Evolutionary conservation across 2,797 vertebrate species (phyloP), one percentile per base, ranked within the genome.

Genomic region (Malacoctenus gilli): DNA sequence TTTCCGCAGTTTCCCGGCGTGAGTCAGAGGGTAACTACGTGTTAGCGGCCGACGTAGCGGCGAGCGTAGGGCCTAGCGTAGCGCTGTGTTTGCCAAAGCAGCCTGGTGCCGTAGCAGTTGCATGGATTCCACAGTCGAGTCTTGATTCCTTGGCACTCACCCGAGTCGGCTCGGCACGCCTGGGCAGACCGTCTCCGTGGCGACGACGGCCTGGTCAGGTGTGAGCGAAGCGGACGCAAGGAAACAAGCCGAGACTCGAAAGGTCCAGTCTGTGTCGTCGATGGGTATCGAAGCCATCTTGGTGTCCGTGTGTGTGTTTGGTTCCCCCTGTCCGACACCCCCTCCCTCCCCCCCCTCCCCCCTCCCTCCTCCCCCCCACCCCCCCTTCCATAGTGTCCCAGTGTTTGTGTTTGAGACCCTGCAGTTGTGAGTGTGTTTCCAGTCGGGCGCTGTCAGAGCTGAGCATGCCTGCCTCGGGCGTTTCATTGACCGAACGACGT

Each of bases 11-110:
- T 87, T 12, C 77, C 69, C 12, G 60, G 60, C 19, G 37, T 82
- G 46, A 74, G 64, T 74, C 68, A 74, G 75, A 77, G 74, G 74
- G 76, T 77, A 77, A 83, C 40, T 68, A 69, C 59, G 19, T n/a
- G n/a, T n/a, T n/a, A n/a, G n/a, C 12, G 14, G 28, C 54, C 36
- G 49, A 30, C 14, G 8, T 6, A 44, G 72, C 61, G 4, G 48
- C 62, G 25, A 38, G 49, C 28, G 39, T 72, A 76, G 71, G 63
- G 6, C 2, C 12, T 44, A 38, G 40, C 30, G 51, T 39, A 48
- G 1, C 30, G n/a, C n/a, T n/a, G n/a, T n/a, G n/a, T n/a, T n/a
- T n/a, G n/a, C n/a, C n/a, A n/a, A n/a, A n/a, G n/a, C n/a, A n/a
- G n/a, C n/a, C n/a, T n/a, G n/a, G n/a, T n/a, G n/a, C n/a, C n/a